Evolutionary conservation across 2,113 vertebrate species (phyloP).

Genomic region (Tor tambroides): DNA sequence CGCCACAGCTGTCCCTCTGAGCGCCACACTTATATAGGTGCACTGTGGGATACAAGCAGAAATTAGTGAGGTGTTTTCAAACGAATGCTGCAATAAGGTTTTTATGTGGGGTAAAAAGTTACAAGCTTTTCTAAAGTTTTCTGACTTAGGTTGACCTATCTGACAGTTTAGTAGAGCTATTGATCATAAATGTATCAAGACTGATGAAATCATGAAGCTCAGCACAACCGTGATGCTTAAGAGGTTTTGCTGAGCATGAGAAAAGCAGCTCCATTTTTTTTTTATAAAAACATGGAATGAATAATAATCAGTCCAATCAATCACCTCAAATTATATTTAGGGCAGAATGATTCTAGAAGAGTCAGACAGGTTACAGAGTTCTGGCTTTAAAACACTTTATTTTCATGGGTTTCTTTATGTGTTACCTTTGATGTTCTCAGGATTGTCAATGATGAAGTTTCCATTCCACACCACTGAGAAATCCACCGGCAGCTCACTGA

Average conservation of each 20-base stretch:
- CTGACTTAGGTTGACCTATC: neutral
- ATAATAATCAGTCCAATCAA: neutral
- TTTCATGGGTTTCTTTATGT: too few relatives aligned
- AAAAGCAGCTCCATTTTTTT: neutral
- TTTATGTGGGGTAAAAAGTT: too few relatives aligned
- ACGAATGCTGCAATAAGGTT: neutral
- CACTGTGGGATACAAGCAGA: slow-evolving; percentile 76
- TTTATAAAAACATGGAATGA: neutral
- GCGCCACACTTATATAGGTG: slow-evolving; percentile 97
- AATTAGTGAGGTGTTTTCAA: neutral
- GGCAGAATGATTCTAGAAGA: neutral
- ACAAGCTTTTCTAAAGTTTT: neutral
- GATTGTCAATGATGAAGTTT: slow-evolving; percentile 98
- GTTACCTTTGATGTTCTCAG: slow-evolving; percentile 88
- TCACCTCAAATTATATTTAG: neutral
- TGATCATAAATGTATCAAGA: neutral
- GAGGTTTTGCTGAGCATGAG: neutral
- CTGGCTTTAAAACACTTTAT: neutral
- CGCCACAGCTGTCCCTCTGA: slow-evolving; percentile 95
- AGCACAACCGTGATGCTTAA: neutral
- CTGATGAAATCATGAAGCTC: neutral
- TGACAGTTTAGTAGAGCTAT: neutral
- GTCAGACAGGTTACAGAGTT: neutral
- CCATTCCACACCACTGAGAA: slow-evolving; percentile 99
- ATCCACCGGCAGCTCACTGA: slow-evolving; percentile 93